Evolutionary conservation across 2,113 vertebrate genomes (phyloP), one percentile per base, ranked within the genome.

Genomic region (Neolamprologus brichardi): DNA sequence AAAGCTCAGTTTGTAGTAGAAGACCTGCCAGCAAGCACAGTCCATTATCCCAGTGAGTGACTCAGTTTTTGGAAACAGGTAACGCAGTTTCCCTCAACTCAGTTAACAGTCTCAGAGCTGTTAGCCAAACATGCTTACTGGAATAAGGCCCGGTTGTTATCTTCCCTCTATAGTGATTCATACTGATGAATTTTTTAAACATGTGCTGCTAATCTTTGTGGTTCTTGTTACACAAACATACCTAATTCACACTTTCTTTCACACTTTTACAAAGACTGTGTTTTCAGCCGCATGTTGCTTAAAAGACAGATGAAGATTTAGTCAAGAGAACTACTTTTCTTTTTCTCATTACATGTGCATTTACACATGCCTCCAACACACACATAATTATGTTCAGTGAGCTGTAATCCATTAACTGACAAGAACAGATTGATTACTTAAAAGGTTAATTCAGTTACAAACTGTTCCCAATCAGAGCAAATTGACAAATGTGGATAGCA

Each of bases 381-480:
- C 23, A 34, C 23, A 51, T 15, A 8, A 53, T 46, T 14, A 17
- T 14, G 25, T 23, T 28, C 53, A 67, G 32, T 77, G 64, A 70
- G 84, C 41, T 41, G 34, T 25, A 51, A 75, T 18, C 2, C 67
- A 83, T 20, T 82, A 78, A 93, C 77, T 90, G 87, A 81, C 81
- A 62, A 37, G 11, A 62, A 8, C 79, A 86, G 86, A 90, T 80
- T 87, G 78, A 86, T 91, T 58, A 46, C 14, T 90, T 85, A 14
- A 34, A 81, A 77, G 86, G 85, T 77, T 23, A 75, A 87, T 93
- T 89, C 49, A 91, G 79, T 91, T 88, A 90, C 56, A 88, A 44
- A 60, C 12, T 10, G 17, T 37, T 85, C 39, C 52, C 56, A 91
- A 83, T 92, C 88, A 81, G 70, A 81, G 17, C 51, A 86, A 92